Base-by-base conservation (phyloP, 2,888 invertebrate species). In the Ochropacha duplaris region DNA sequence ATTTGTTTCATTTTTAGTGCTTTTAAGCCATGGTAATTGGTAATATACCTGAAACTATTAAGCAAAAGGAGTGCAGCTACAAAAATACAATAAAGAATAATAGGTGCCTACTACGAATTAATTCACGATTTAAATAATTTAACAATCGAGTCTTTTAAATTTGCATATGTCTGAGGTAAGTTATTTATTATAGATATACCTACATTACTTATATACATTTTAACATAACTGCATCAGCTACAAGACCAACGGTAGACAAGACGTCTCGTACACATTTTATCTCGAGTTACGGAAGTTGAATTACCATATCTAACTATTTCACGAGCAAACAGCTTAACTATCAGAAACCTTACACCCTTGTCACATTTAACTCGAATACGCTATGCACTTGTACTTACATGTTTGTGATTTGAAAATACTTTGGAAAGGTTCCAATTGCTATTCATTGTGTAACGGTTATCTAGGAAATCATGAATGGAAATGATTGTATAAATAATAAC, bases 281-380 rank as follows among this genome's bases (percentile, higher is more conserved):
- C 80, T 79, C 63, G 66, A 69, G 74, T 73, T 72, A 76, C 84
- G 88, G 88, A 89, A 87, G 88, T 88, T 85, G 85, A 74, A 85
- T 84, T 81, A 86, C 79, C 77, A 69, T 86, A 85, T 86, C 84
- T 74, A 82, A 81, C 73, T 83, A 84, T 88, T 83, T 83, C 83
- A 84, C 82, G 67, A 71, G 61, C 79, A 85, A 84, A 87, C 86
- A 84, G 70, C 67, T 74, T 74, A 73, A 63, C 58, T 65, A 59
- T 57, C 65, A 59, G 60, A 66, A 59, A 72, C 60, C 66, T 64
- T 74, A 68, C 69, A 74, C 70, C 80, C 65, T 78, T 81, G 81
- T 83, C 81, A 69, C 64, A 76, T 58, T 72, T 56, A 70, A 54
- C 54, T 60, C 52, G 51, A 55, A 59, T 50, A 56, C 55, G 50